These are phyloP conservation scores for Lasioglossum villosulum DNA, from an alignment of 2,888 invertebrate species.

Conservation along the genomic window DNA sequence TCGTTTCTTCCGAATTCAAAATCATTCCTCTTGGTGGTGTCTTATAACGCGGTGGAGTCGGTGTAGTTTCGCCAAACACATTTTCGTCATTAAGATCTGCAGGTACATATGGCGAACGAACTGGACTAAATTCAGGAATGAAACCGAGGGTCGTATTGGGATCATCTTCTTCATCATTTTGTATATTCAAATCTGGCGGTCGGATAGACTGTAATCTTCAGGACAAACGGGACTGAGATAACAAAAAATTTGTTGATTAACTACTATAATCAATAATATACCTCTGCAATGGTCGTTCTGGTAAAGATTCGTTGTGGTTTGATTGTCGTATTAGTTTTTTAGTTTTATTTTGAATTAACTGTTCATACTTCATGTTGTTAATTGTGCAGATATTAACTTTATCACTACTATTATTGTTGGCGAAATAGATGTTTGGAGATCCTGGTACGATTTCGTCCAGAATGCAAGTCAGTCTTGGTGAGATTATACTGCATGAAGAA, in stretches of 20 bases:
- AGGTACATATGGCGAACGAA: slow-evolving; percentile 75
- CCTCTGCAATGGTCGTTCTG: slow-evolving; percentile 30
- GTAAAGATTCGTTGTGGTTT: neutral
- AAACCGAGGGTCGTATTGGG: slow-evolving; percentile 71
- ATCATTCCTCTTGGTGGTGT: slow-evolving; percentile 78
- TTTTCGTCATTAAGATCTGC: slow-evolving; percentile 76
- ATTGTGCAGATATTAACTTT: neutral
- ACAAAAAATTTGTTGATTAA: neutral
- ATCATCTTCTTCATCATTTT: slow-evolving; percentile 57
- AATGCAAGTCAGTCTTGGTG: slow-evolving; percentile 74
- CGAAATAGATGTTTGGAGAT: slow-evolving; percentile 74
- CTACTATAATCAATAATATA: slow-evolving; percentile 16
- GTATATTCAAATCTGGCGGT: slow-evolving; percentile 53
- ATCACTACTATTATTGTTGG: slow-evolving; percentile 37
- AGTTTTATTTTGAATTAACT: slow-evolving; percentile 10
- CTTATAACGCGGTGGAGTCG: slow-evolving; percentile 77
- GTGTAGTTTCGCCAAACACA: slow-evolving; percentile 77
- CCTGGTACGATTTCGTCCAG: slow-evolving; percentile 60
- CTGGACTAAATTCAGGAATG: slow-evolving; percentile 77
- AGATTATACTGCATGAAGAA: slow-evolving; percentile 59
- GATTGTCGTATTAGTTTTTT: neutral
- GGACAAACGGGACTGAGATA: neutral
- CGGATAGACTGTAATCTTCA: slow-evolving; percentile 53
- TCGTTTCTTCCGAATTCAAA: slow-evolving; percentile 71
- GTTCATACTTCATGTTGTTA: neutral